Base-by-base conservation (phyloP, 2,113 vertebrate species). In the Calypte anna region DNA sequence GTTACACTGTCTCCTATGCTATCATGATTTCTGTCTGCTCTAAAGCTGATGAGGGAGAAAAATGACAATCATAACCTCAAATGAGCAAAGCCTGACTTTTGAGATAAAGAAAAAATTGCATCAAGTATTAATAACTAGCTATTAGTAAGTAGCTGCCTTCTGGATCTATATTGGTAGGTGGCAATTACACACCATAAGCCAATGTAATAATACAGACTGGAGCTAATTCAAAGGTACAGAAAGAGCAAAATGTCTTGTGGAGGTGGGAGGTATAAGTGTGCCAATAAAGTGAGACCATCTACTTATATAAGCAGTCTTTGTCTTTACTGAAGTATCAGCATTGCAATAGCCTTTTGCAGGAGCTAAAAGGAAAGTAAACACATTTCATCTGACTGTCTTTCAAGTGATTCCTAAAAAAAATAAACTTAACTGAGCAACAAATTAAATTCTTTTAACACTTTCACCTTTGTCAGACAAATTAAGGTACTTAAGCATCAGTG, bases 361-460 rank as follows among this genome's bases (percentile, higher is more conserved):
- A 84, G 88, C 62, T 50, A 38, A 68, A 82, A 70, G 67, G 31
- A 69, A 90, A 83, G 31, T 31, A 81, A 90, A 53, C 24, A 58
- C 7, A 44, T 86, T 82, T 79, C 17, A 73, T 53, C 46, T 64
- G 40, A 84, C 46, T 24, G 23, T 30, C 44, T 75, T 81, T 74
- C 57, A 83, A 58, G 5, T 11, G 23, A 84, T 72, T 72, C 38
- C 48, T 78, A 68, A 57, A 69, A 86, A 86, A 63, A 48, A 24
- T 22, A 50, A 27, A 3, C 22, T 58, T 53, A 81, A 50, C 33
- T 59, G 48, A 94, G 58, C 11, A 75, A 50, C 31, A 91, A 88
- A 76, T 78, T 78, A 75, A 78, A 75, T 5, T 18, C 38, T 76
- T 83, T 96, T 94, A 93, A 95, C 79, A 88, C 22, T 68, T 90